Evolutionary conservation across 2,888 invertebrate genomes (phyloP).

Genomic region (Polymixis flavicincta): DNA sequence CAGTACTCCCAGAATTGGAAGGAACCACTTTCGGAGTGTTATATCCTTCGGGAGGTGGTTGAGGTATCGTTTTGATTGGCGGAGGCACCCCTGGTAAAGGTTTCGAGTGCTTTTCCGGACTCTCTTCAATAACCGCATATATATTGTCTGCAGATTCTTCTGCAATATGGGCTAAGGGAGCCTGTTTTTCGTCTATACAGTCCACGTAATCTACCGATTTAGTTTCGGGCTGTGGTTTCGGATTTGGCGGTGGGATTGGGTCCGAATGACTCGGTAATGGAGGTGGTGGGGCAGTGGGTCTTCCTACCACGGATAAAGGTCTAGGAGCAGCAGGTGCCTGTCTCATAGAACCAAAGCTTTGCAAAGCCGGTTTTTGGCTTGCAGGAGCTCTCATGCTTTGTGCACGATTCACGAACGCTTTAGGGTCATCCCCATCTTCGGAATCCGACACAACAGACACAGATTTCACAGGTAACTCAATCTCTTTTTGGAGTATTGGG

Average conservation of each 20-base stretch:
- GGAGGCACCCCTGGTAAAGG: constrained; percentile 82
- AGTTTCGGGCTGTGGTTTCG: constrained; percentile 81
- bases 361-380: constrained; percentile 91
- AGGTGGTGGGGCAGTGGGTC: constrained; percentile 95
- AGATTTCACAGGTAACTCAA: constrained; percentile 90
- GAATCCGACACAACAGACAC: constrained; percentile 91
- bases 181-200: constrained; percentile 93
- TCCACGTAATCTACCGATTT: constrained; percentile 93
- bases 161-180: constrained; percentile 91
- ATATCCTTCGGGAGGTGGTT: constrained; percentile 88
- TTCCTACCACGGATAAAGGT: constrained; percentile 93
- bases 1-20: constrained; percentile 90
- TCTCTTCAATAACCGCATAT: constrained; percentile 96
- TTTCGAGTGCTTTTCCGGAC: constrained; percentile 89
- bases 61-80: constrained; percentile 77
- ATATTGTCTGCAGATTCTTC: constrained; percentile 94
- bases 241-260: constrained; percentile 91
- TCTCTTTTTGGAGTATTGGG: constrained; percentile 94
- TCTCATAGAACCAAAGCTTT: constrained; percentile 96
- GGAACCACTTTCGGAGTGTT: constrained; percentile 85
- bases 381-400: constrained; percentile 94
- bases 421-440: constrained; percentile 89
- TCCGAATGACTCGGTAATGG: constrained; percentile 90
- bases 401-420: constrained; percentile 93
- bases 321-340: constrained; percentile 92